Evolutionary conservation across 2,797 vertebrate genomes (phyloP).

Genomic region (Aldrovandia affinis): DNA sequence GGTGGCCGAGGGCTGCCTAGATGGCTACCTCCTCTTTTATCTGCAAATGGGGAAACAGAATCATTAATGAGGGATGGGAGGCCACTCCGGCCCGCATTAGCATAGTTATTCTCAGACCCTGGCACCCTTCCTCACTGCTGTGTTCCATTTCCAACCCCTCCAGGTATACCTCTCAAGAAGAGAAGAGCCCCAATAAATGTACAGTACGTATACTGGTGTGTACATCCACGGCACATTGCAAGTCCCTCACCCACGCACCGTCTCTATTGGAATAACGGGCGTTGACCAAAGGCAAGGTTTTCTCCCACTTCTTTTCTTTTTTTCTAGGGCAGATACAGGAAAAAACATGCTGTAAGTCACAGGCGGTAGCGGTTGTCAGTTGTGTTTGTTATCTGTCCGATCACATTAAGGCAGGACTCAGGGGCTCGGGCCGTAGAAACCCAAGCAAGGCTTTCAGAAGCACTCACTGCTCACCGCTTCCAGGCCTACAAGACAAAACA

Average conservation of each 20-base stretch:
- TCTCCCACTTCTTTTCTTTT: conserved; percentile 27
- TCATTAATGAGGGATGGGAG: conserved; percentile 39
- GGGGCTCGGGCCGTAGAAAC: conserved; percentile 56
- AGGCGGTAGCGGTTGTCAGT: conserved; percentile 66
- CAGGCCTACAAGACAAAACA: conserved; percentile 58
- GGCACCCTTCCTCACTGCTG: conserved; percentile 19
- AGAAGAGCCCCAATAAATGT: not conserved
- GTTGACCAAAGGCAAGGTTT: conserved; percentile 47
- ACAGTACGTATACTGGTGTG: conserved; percentile 24
- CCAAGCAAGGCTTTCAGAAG: conserved; percentile 71
- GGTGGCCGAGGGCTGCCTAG: conserved; percentile 1
- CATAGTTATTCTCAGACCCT: conserved; percentile 39
- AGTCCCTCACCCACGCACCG: conserved; percentile 47
- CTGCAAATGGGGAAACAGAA: conserved; percentile 32
- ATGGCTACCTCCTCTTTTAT: conserved; percentile 18
- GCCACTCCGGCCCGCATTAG: conserved; percentile 38
- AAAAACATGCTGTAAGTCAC: conserved; percentile 58
- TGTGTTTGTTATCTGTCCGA: conserved; percentile 68
- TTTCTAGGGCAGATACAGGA: conserved; percentile 51
- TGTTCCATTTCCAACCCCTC: conserved; percentile 21
- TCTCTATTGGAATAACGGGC: conserved; percentile 44
- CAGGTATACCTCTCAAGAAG: not conserved
- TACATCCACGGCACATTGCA: conserved; percentile 53
- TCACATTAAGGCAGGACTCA: conserved; percentile 67
- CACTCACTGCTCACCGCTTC: conserved; percentile 68